Conservation (phyloP, 2,888 invertebrate species). For the Sphaerophoria rueppellii region DNA sequence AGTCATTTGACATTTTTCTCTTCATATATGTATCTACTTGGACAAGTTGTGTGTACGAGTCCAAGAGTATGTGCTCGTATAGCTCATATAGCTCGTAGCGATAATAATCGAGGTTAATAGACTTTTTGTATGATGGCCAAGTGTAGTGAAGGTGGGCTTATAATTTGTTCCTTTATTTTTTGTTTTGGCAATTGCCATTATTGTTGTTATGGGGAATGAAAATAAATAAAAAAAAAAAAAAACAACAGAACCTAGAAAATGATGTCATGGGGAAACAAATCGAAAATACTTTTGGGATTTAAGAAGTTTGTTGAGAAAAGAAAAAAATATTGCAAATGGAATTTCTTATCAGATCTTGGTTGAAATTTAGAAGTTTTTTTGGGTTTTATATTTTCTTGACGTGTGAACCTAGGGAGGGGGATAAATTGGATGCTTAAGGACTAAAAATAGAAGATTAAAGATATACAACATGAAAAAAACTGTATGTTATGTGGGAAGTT, state of each 20-base stretch:
- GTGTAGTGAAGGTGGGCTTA: background rate
- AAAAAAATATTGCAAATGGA: constrained; percentile 3
- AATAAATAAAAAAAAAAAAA: background rate
- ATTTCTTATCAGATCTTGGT: constrained; percentile 5
- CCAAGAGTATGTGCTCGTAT: background rate
- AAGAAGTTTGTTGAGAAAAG: background rate
- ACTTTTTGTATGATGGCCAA: constrained; percentile 29
- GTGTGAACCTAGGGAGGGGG: too few species aligned
- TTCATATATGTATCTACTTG: background rate
- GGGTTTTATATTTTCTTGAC: background rate
- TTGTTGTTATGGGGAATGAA: constrained; percentile 1
- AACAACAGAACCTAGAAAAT: background rate
- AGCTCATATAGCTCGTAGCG: constrained; percentile 18
- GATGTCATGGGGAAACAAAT: constrained; percentile 3
- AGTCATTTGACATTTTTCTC: constrained; percentile 53
- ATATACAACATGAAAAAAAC: too few species aligned
- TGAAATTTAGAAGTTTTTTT: background rate
- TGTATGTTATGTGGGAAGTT: too few species aligned
- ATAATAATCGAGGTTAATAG: constrained; percentile 52
- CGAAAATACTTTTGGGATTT: background rate
- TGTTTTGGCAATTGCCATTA: constrained; percentile 4
- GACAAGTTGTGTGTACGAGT: background rate
- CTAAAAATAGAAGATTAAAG: too few species aligned
- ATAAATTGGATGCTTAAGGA: too few species aligned
- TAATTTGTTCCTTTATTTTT: background rate